Base-by-base conservation (phyloP, 2,888 invertebrate genomes). In the Brachyptera risi region DNA sequence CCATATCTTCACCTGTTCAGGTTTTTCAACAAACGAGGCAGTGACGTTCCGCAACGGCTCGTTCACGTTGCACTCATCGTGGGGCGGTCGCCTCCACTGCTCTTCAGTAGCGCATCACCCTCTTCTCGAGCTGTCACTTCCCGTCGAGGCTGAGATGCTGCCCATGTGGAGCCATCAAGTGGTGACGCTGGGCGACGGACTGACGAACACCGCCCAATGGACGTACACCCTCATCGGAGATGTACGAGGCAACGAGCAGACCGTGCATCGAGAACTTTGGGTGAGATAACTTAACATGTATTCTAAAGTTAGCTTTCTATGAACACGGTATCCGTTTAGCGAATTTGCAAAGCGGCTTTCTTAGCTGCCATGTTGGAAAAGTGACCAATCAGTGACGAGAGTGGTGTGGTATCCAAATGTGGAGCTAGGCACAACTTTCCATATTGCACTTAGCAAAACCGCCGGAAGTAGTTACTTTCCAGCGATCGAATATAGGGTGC, bases 101-200 rank as follows among this genome's bases (percentile, higher is more conserved):
- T 85, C 89, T 0, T 90, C 92, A 0, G 84, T 87, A 37, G 88
- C 90, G 0, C 83, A 90, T 56, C 92, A 92, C 75, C 92, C 92
- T 0, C 74, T 92, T 13, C 74, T 92, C 58, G 91, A 92, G 78
- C 88, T 90, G 0, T 88, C 90, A 0, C 73, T 92, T 65, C 92
- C 92, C 1, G 90, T 92, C 0, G 92, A 92, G 78, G 92, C 92
- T 3, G 91, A 92, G 79, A 91, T 92, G 88, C 76, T 92, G 56
- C 91, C 92, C 40, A 90, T 92, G 82, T 90, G 92, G 89, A 91
- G 91, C 27, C 88, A 89, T 70, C 91, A 92, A 76, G 83, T 83
- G 2, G 85, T 90, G 50, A 84, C 84, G 2, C 85, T 90, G 71
- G 91, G 91, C 17, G 89, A 90, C 66, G 80, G 80, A 4, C 78